Conservation (phyloP, 2,888 invertebrate species). For the Masnerella sp. region DNA sequence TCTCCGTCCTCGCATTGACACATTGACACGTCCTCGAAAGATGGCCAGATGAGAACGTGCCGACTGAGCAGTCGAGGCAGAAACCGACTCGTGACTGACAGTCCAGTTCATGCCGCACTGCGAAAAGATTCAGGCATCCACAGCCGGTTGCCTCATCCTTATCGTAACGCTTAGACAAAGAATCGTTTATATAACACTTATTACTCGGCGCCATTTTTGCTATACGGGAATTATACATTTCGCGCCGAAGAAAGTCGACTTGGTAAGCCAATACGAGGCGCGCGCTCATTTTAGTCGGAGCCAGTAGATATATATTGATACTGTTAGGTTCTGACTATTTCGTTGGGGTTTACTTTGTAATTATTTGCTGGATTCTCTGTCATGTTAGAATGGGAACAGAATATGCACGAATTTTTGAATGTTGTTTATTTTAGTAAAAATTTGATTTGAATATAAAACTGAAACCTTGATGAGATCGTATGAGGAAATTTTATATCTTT, state of each 20-base stretch:
- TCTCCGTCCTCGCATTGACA: conserved; percentile 57
- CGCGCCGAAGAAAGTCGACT: conserved; percentile 45
- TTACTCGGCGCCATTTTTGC: conserved; percentile 41
- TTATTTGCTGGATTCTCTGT: too few species aligned
- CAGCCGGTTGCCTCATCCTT: conserved; percentile 57
- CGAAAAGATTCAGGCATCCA: conserved; percentile 42
- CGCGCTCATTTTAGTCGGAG: too few species aligned
- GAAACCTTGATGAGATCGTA: too few species aligned
- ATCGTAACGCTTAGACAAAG: conserved; percentile 53
- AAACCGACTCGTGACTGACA: conserved; percentile 59
- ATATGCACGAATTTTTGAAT: too few species aligned
- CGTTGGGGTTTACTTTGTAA: too few species aligned
- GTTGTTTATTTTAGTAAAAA: too few species aligned
- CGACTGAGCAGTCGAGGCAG: conserved; percentile 50
- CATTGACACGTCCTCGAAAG: conserved; percentile 59
- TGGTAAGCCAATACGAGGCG: neutral
- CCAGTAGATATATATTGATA: too few species aligned
- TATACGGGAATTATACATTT: conserved; percentile 54
- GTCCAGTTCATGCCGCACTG: conserved; percentile 54
- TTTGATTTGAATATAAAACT: too few species aligned
- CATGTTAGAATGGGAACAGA: too few species aligned
- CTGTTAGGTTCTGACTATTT: too few species aligned
- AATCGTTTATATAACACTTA: conserved; percentile 59
- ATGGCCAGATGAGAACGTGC: conserved; percentile 57
- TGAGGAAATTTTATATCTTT: too few species aligned